These are phyloP conservation scores for Styela plicata DNA, from an alignment of 23 tunicate genomes.

Conservation along the genomic window DNA sequence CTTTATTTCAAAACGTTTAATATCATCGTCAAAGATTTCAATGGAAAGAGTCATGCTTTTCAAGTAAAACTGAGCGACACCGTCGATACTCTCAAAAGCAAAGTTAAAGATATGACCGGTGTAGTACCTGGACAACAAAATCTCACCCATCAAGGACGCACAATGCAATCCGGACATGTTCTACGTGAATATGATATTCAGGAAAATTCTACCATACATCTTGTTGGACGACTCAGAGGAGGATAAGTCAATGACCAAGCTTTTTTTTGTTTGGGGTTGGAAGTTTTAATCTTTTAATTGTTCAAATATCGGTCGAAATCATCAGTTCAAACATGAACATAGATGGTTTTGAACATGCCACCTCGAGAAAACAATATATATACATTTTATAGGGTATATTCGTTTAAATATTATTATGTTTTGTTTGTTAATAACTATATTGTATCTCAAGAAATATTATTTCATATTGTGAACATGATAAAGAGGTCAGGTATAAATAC, in stretches of 20 bases:
- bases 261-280: too few species aligned
- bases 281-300: too few species aligned
- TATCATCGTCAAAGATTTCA: not conserved
- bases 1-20: not conserved
- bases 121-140: not conserved
- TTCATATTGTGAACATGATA: too few species aligned
- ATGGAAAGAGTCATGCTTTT: not conserved
- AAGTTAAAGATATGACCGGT: not conserved
- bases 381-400: too few species aligned
- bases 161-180: not conserved
- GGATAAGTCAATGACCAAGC: not conserved
- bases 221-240: conserved; percentile 2
- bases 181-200: not conserved
- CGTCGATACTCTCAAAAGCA: not conserved
- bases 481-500: too few species aligned
- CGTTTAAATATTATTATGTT: too few species aligned
- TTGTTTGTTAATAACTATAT: too few species aligned
- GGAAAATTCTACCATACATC: not conserved
- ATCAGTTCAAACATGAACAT: too few species aligned
- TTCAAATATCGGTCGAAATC: too few species aligned
- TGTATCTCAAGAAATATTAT: too few species aligned
- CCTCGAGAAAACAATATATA: too few species aligned
- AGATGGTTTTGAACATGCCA: too few species aligned
- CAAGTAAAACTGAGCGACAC: not conserved
- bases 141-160: not conserved